Percentiles rank a stretch among this genome's conserved stretches.
phyloP scores from a whole-genome alignment of 2,888 invertebrate genomes.

The Eristalis tenax region DNA sequence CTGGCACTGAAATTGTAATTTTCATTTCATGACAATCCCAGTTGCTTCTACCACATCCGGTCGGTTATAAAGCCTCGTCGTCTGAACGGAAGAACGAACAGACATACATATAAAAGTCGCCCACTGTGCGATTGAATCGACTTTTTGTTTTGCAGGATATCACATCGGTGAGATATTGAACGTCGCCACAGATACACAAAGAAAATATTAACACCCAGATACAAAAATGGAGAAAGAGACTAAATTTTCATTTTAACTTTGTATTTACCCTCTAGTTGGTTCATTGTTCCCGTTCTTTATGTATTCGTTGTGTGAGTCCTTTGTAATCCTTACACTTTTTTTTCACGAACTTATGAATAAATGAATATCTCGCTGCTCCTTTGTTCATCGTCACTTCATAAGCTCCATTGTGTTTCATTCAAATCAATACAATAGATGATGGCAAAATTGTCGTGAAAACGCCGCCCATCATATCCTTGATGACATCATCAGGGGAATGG shows the following conservation, averaged over 20 bases:
- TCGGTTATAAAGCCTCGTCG: conserved; percentile 1
- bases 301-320: conserved; percentile 14
- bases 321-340: conserved; percentile 15
- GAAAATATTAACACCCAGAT: neutral
- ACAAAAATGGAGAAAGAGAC: neutral
- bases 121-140: conserved; percentile 59
- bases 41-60: neutral
- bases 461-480: conserved; percentile 35
- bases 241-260: conserved; percentile 25
- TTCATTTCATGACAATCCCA: neutral
- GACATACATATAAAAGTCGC: conserved; percentile 44
- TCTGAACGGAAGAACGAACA: neutral
- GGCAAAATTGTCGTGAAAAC: neutral
- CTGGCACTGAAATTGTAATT: neutral
- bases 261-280: conserved; percentile 1
- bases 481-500: conserved; percentile 49
- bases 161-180: conserved; percentile 32
- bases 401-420: conserved; percentile 33
- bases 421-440: conserved; percentile 9
- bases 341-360: neutral
- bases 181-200: conserved; percentile 8
- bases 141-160: conserved; percentile 16
- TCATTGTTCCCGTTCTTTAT: neutral
- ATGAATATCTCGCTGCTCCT: conserved; percentile 5
- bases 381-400: conserved; percentile 55